phyloP scores from a whole-genome alignment of 2,888 invertebrate genomes.

The Ramazzottius varieornatus region DNA sequence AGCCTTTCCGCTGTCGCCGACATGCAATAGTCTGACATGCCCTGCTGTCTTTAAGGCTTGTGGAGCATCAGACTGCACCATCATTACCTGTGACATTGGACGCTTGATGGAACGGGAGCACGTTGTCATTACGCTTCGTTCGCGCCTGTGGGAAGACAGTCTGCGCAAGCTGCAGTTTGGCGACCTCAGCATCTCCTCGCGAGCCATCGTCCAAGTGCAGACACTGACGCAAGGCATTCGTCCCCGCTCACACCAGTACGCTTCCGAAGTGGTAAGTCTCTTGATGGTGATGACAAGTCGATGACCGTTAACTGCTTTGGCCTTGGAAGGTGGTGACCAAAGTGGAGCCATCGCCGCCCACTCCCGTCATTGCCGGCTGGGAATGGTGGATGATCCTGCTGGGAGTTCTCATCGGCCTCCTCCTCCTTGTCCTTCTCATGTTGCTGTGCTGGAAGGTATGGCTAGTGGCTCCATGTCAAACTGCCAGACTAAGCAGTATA shows the following conservation, averaged over 20 bases:
- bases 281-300: too few species aligned
- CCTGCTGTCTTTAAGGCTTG: too few species aligned
- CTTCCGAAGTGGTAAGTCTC: neutral
- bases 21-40: too few species aligned
- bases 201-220: neutral
- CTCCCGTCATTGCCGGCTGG: neutral
- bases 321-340: neutral
- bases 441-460: neutral
- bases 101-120: neutral
- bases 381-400: constrained; percentile 1
- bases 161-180: neutral
- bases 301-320: too few species aligned
- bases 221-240: neutral
- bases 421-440: neutral
- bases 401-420: neutral
- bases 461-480: too few species aligned
- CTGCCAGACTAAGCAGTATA: too few species aligned
- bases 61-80: neutral
- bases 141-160: neutral
- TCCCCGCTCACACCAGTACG: neutral
- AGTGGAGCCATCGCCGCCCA: neutral
- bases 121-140: neutral
- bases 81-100: neutral
- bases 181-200: neutral
- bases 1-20: too few species aligned